Base-by-base conservation (phyloP, 2,797 vertebrate species). In the Peromyscus eremicus region DNA sequence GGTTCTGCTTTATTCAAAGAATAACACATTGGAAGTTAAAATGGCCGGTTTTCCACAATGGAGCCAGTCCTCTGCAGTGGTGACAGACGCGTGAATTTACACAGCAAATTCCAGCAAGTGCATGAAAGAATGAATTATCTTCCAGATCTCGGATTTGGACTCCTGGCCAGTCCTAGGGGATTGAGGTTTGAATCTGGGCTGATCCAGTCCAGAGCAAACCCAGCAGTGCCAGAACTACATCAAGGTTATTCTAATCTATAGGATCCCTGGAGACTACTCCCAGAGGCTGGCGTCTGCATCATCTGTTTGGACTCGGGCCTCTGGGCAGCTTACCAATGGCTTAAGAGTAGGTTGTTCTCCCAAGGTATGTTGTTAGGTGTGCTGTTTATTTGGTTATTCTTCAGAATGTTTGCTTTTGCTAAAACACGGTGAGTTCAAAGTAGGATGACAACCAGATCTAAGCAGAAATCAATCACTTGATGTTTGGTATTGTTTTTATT, bases 1-100 rank as follows among this genome's bases (percentile, higher is more conserved):
- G 97, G 96, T 92, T 97, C 46, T 97, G 79, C 93, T 92, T 93
- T 96, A 97, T 96, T 96, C 97, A 97, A 96, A 97, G 92, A 96
- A 94, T 97, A 97, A 95, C 77, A 98, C 92, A 64, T 97, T 91
- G 73, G 96, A 97, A 96, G 92, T 96, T 92, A 89, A 97, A 94
- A 89, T 94, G 88, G 8, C 19, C 95, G 73, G 79, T 98, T 97
- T 97, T 88, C 96, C 92, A 92, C 92, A 93, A 85, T 60, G 86
- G 89, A 97, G 77, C 96, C 96, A 95, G 80, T 70, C 84, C 95
- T 96, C 93, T 75, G 81, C 92, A 93, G 86, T 68, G 97, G 94
- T 90, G 95, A 94, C 95, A 87, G 6, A 73, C 96, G 91, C 95
- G 55, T 80, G 96, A 90, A 90, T 97, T 92, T 92, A 92, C 43